Base-by-base conservation (phyloP, 2,797 vertebrate species). In the Poeciliopsis gracilis region DNA sequence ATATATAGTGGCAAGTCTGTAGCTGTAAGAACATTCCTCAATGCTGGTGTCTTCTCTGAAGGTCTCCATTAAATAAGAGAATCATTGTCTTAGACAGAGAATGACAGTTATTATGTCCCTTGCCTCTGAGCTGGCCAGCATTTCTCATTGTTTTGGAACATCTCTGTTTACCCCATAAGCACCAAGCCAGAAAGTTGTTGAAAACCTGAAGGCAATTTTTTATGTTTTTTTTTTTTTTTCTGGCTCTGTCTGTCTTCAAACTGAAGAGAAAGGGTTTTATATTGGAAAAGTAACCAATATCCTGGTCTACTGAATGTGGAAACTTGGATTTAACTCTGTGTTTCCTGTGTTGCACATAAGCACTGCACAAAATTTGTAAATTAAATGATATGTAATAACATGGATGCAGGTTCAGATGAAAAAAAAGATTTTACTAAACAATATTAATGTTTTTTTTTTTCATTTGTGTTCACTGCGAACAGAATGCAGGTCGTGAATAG, bases 91-190 rank as follows among this genome's bases (percentile, higher is more conserved):
- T 25, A 43, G 66, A n/a, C 38, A 69, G 66, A n/a, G 38, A 69
- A 69, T 43, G 66, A 43, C 66, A 69, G 66, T 69, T 69, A 69
- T 69, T 69, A 69, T 25, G 38, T 15, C 66, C 20, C 66, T 69
- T 13, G 66, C 66, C 66, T 43, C 38, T 43, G 38, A 43, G 66
- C 36, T 67, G 63, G 63, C 38, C 66, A 69, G 66, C 66, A 15
- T 69, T 69, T 43, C 38, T 69, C 66, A 69, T 43, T 69, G 38
- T 69, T 69, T 43, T 69, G 66, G 66, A 69, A 43, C 23, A 69
- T 69, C 2, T 43, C 11, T 69, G 66, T 69, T 69, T n/a, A 69
- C 38, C 38, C 66, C 12, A 43, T 69, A 13, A 69, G 38, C 66
- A 69, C 66, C 38, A 69, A 43, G 66, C 66, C 66, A 69, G 23